A percentile compares a stretch with the other conserved stretches of the same genome.
Evolutionary conservation across 2,888 invertebrate genomes (phyloP).

Genomic region (Tetramorium bicarinatum): DNA sequence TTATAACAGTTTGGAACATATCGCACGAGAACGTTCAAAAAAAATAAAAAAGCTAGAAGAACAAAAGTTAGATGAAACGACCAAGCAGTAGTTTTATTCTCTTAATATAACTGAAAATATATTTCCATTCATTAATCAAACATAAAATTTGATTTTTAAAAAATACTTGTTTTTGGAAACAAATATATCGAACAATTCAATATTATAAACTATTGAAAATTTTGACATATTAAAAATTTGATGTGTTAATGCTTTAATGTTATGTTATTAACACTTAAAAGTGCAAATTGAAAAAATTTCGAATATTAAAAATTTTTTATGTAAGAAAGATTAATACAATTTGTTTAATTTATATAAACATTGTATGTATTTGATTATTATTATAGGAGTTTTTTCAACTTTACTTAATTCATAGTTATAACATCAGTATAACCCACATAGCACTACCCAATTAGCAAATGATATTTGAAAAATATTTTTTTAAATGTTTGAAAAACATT

Average conservation of each 20-base stretch:
- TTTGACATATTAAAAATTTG: background rate
- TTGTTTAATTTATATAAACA: too few relatives aligned
- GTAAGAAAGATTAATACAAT: background rate
- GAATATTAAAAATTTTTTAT: background rate
- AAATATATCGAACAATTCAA: background rate
- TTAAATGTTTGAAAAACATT: too few relatives aligned
- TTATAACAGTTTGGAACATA: constrained; percentile 76
- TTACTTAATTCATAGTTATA: too few relatives aligned
- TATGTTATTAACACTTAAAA: background rate
- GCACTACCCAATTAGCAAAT: too few relatives aligned
- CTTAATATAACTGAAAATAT: background rate
- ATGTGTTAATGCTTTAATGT: background rate
- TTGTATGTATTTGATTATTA: too few relatives aligned
- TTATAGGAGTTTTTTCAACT: too few relatives aligned
- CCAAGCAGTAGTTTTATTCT: background rate
- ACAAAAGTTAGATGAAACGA: background rate
- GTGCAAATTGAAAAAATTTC: background rate
- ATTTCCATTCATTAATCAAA: background rate
- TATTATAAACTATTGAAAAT: background rate
- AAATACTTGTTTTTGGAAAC: background rate
- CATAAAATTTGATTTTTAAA: background rate
- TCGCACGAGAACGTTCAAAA: constrained; percentile 74
- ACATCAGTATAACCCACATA: too few relatives aligned
- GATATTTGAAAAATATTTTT: too few relatives aligned
- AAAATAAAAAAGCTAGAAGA: constrained; percentile 60